Evolutionary conservation across 2,797 vertebrate species (phyloP).

Genomic region (Graptemys geographica): DNA sequence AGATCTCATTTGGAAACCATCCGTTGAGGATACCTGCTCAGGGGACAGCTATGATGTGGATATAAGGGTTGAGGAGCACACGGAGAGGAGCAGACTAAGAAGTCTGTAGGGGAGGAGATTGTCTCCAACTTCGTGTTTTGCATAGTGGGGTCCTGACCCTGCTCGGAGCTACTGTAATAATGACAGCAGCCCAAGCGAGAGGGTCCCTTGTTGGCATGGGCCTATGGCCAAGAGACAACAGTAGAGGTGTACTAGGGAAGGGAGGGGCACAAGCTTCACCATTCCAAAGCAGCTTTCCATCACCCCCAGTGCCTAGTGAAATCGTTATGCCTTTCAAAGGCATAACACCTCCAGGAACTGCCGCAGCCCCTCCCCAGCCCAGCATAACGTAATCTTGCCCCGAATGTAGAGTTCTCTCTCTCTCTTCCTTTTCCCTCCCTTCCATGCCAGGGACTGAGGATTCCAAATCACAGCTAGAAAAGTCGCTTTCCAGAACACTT

Average conservation of each 20-base stretch:
- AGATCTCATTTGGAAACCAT: neutral
- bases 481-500: slow-evolving; percentile 20
- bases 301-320: neutral
- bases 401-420: neutral
- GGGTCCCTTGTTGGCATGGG: neutral
- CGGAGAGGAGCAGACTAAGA: neutral
- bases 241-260: too few relatives aligned
- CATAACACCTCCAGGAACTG: neutral
- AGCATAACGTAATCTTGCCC: neutral
- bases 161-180: neutral
- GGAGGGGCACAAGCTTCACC: neutral
- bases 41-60: neutral
- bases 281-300: neutral
- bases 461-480: neutral
- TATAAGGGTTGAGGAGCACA: neutral
- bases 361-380: neutral
- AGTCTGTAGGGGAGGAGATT: neutral
- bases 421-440: neutral
- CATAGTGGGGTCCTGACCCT: neutral
- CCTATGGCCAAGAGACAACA: neutral
- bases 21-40: fast-evolving
- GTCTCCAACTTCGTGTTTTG: neutral
- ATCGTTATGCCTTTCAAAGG: neutral
- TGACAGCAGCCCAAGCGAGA: neutral
- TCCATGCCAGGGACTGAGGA: neutral